phyloP scores from a whole-genome alignment of 2,113 vertebrate species.

The Piaya cayana region DNA sequence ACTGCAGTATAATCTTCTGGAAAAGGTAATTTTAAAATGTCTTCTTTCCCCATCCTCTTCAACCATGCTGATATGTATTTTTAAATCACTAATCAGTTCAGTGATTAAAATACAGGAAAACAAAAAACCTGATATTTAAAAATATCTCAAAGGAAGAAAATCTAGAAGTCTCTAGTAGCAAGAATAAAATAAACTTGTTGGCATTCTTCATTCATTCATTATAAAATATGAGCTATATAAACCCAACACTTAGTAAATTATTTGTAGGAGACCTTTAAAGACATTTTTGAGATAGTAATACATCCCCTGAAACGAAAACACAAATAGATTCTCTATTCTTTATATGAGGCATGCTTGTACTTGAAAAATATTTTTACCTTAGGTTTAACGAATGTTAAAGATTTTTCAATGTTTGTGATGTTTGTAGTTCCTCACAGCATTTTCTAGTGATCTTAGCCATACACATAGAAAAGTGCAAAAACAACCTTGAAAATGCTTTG shows the following conservation, averaged over 20 bases:
- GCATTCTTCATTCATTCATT: background rate
- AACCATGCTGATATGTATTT: background rate
- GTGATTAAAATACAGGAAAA: conserved; percentile 37
- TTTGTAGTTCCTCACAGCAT: background rate
- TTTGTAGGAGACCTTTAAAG: conserved; percentile 27
- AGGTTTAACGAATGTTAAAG: conserved; percentile 24
- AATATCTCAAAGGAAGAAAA: background rate
- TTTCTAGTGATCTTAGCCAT: background rate
- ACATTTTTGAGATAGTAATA: background rate
- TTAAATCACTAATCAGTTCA: background rate
- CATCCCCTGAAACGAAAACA: background rate
- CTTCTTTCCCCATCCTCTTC: background rate
- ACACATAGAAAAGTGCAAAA: conserved; percentile 49
- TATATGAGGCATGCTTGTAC: background rate
- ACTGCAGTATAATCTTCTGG: background rate
- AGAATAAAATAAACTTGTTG: background rate
- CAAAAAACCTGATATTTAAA: background rate
- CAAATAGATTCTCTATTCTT: background rate
- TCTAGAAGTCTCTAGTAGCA: background rate
- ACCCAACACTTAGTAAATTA: background rate
- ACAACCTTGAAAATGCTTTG: conserved; percentile 60
- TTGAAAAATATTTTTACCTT: conserved; percentile 17
- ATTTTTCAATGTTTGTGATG: background rate
- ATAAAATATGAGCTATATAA: background rate
- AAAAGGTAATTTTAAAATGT: background rate